Evolutionary conservation across 35 echinoderm and acorn worm species (phyloP).

Genomic region (Heliocidaris tuberculata): DNA sequence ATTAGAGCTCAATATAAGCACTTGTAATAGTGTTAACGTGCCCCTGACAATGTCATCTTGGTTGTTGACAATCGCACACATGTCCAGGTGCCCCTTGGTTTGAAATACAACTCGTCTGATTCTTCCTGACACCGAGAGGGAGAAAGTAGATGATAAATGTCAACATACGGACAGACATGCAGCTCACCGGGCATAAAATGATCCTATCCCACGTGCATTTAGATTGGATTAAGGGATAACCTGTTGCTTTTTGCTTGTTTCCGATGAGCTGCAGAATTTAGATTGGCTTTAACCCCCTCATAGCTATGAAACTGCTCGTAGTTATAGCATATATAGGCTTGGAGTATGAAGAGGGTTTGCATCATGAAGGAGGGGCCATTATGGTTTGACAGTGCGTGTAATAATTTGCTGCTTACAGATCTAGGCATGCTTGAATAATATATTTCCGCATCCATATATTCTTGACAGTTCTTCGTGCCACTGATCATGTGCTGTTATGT

Average conservation of each 20-base stretch:
- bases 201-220: background rate
- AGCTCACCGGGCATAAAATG: background rate
- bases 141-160: background rate
- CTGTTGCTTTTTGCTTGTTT: background rate
- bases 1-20: too few species aligned
- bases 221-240: background rate
- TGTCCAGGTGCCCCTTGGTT: background rate
- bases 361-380: background rate
- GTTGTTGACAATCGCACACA: background rate
- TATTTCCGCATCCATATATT: background rate
- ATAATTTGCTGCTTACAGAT: background rate
- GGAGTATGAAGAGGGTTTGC: background rate
- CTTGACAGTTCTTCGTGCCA: background rate
- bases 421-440: background rate
- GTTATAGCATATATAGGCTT: background rate
- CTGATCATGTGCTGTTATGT: background rate
- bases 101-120: slow-evolving; percentile 5
- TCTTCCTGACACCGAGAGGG: background rate
- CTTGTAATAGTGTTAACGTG: background rate
- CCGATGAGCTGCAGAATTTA: background rate
- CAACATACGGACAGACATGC: background rate
- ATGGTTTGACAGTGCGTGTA: background rate
- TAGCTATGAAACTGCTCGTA: background rate
- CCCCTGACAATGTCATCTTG: background rate
- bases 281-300: background rate